Base-by-base conservation (phyloP, 1,140 invertebrate genomes). In the Nautilus pompilius region DNA sequence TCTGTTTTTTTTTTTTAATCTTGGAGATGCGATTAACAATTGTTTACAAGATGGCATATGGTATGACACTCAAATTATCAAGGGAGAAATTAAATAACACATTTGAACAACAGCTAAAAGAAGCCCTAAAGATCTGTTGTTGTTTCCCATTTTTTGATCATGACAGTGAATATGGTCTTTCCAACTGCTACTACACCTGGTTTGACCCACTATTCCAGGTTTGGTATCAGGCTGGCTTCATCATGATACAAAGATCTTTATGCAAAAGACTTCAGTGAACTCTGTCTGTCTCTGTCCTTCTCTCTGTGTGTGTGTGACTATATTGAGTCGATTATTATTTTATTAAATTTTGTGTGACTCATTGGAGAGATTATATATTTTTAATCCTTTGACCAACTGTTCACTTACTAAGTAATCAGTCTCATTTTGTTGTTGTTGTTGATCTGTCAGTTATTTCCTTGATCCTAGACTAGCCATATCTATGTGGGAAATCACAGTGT, bases 401-500 rank as follows among this genome's bases (percentile, higher is more conserved):
- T 17, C 22, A 8, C 13, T 5, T 45, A 17, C n/a, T 15, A 32
- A 45, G 30, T 6, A 2, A 48, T 32, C 0, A 1, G 46, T 41
- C 15, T n/a, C 26, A 26, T 56, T 5, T 13, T 45, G 22, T 22
- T 22, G 4, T 58, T 4, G 4, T 15, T 56, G 22, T 53, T 45
- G 10, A 30, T 30, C 22, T 57, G n/a, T 15, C 15, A 54, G 28
- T 49, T 34, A 66, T 32, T 73, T 80, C 76, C 80, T 85, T 84
- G 82, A 83, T 58, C 58, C 29, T 56, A 32, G 13, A 62, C 48
- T 70, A 89, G 88, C 57, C 92, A 90, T 80, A 87, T 93, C 34
- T 95, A 93, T 81, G 86, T 89, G 67, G 90, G 90, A 56, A 91
- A 94, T 66, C 86, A 90, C 62, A 90, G 89, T 6, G 81, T 88